These are phyloP conservation scores for Cheiracanthium punctorium DNA, from an alignment of 2,888 invertebrate genomes.

Conservation along the genomic window DNA sequence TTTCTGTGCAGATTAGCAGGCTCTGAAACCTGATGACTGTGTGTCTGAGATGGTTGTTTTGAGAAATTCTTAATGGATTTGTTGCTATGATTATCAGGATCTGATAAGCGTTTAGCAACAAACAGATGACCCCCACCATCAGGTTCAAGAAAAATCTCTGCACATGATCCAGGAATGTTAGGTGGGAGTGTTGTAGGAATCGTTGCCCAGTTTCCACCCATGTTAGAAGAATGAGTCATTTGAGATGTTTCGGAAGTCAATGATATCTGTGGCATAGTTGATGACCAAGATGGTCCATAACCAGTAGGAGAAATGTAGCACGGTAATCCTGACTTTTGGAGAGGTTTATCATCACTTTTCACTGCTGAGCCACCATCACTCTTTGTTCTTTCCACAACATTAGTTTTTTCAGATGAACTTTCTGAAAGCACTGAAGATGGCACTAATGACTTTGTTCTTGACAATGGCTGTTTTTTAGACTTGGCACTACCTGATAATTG, in stretches of 20 bases:
- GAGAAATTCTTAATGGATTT: slow-evolving; percentile 30
- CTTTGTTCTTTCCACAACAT: slow-evolving; percentile 57
- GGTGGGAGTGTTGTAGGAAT: slow-evolving; percentile 68
- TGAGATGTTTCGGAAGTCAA: slow-evolving; percentile 43
- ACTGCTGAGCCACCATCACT: slow-evolving; percentile 51
- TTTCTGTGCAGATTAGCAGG: slow-evolving; percentile 84
- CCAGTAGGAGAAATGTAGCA: slow-evolving; percentile 32
- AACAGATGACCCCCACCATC: slow-evolving; percentile 76
- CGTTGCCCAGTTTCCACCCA: slow-evolving; percentile 66
- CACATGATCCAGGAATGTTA: slow-evolving; percentile 66
- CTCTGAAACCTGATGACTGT: slow-evolving; percentile 55
- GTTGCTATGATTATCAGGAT: slow-evolving; percentile 72
- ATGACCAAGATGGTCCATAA: slow-evolving; percentile 56
- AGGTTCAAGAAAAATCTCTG: slow-evolving; percentile 65
- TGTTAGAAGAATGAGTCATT: slow-evolving; percentile 42
- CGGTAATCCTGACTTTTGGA: slow-evolving; percentile 46
- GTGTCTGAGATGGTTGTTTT: slow-evolving; percentile 20
- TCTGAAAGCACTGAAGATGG: slow-evolving; percentile 72
- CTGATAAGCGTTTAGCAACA: slow-evolving; percentile 77
- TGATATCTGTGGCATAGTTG: slow-evolving; percentile 62
- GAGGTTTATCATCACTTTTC: slow-evolving; percentile 47
- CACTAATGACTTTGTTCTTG: slow-evolving; percentile 83
- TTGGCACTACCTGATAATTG: slow-evolving; percentile 75
- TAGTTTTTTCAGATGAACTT: slow-evolving; percentile 22
- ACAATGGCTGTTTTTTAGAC: slow-evolving; percentile 80